phyloP scores from a whole-genome alignment of 2,888 invertebrate genomes.

The Drosophila affinis region DNA sequence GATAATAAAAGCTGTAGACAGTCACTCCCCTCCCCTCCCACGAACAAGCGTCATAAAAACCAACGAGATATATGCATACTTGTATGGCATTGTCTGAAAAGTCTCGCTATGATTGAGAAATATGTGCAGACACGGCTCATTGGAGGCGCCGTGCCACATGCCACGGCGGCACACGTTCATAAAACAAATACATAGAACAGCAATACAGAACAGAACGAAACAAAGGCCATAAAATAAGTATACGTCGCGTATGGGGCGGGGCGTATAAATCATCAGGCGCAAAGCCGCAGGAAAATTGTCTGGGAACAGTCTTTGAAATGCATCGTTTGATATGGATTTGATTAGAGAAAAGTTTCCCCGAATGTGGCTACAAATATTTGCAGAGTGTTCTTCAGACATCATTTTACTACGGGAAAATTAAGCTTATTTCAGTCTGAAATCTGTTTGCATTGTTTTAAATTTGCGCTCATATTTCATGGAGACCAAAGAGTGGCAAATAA shows the following conservation, averaged over 20 bases:
- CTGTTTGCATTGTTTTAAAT: background rate
- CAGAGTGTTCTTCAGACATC: background rate
- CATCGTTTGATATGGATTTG: slow-evolving; percentile 9
- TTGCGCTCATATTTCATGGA: background rate
- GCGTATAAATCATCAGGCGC: slow-evolving; percentile 62
- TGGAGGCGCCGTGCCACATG: slow-evolving; percentile 59
- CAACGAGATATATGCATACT: slow-evolving; percentile 5
- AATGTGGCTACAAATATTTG: background rate
- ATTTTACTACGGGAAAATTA: background rate
- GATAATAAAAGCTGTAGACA: slow-evolving; percentile 70
- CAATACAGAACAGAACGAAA: slow-evolving; percentile 39
- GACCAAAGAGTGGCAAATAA: background rate
- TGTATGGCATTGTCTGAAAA: slow-evolving; percentile 32
- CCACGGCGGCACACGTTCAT: slow-evolving; percentile 41
- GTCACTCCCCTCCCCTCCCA: slow-evolving; percentile 20
- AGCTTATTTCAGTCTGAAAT: background rate
- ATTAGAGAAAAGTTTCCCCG: slow-evolving; percentile 8
- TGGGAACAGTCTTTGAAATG: background rate
- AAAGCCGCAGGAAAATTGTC: slow-evolving; percentile 7
- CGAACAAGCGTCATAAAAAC: slow-evolving; percentile 44
- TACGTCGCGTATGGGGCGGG: slow-evolving; percentile 48
- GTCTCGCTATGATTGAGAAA: slow-evolving; percentile 62
- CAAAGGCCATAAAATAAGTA: slow-evolving; percentile 66
- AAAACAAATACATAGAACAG: slow-evolving; percentile 1
- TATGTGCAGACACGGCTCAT: slow-evolving; percentile 51